Evolutionary conservation across 2,113 vertebrate genomes (phyloP).

Genomic region (Leucopsar rothschildi): DNA sequence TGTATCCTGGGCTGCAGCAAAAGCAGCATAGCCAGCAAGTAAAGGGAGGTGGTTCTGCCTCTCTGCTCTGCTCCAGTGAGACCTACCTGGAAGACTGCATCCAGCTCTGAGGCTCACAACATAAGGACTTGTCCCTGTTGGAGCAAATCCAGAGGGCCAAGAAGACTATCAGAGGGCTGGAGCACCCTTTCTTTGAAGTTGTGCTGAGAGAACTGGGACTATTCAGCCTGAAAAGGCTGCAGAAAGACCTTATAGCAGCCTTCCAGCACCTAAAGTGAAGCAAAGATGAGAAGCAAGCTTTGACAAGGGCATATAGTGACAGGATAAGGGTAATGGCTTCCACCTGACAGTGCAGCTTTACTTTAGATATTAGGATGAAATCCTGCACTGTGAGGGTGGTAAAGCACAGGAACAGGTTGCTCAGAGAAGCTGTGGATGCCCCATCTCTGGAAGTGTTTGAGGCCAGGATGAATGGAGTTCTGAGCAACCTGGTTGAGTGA

Average conservation of each 20-base stretch:
- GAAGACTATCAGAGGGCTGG: neutral
- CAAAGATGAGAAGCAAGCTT: neutral
- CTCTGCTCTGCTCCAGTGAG: neutral
- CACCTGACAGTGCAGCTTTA: neutral
- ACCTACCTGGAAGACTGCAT: neutral
- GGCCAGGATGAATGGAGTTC: neutral
- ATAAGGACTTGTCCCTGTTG: neutral
- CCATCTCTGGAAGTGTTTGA: neutral
- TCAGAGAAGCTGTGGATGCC: neutral
- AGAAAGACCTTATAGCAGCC: neutral
- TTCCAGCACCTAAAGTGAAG: neutral
- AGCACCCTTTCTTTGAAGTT: neutral
- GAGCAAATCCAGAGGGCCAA: neutral
- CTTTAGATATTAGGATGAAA: neutral
- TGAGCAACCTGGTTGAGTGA: neutral
- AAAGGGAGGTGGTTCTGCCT: neutral
- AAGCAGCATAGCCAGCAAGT: neutral
- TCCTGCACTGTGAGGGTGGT: neutral
- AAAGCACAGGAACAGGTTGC: neutral
- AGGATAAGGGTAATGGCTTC: neutral
- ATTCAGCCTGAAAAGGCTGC: neutral
- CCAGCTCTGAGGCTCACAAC: fast-evolving
- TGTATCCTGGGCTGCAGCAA: neutral
- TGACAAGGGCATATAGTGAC: neutral
- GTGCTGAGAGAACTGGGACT: neutral